These are phyloP conservation scores for Margarornis squamiger DNA, from an alignment of 2,797 vertebrate genomes.

Conservation along the genomic window DNA sequence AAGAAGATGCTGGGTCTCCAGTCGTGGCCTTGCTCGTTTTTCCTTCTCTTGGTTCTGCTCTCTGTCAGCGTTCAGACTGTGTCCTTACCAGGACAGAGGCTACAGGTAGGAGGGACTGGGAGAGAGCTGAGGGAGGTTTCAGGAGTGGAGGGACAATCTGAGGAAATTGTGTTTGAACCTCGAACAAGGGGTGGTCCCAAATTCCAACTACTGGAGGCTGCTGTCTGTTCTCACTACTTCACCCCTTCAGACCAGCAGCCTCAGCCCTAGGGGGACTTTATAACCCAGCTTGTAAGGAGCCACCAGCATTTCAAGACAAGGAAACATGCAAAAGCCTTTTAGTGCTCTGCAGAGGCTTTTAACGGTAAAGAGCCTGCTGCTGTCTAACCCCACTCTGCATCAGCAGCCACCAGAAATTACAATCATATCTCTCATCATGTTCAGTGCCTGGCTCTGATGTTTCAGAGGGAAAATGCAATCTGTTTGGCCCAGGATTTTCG, in stretches of 20 bases:
- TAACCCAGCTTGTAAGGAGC: not conserved
- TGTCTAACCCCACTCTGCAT: not conserved
- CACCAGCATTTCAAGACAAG: not conserved
- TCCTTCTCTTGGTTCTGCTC: constrained; percentile 37
- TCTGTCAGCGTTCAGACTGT: constrained; percentile 36
- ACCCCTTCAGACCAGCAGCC: not conserved
- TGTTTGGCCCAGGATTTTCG: not conserved
- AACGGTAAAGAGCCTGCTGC: not conserved
- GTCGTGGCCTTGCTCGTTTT: not conserved
- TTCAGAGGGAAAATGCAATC: not conserved
- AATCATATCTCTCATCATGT: not conserved
- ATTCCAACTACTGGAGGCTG: not conserved
- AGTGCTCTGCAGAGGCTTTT: not conserved
- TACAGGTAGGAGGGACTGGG: constrained; percentile 52
- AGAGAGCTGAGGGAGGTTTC: constrained; percentile 5
- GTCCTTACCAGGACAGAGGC: constrained; percentile 38
- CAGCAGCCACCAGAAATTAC: not conserved
- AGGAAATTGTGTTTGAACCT: not conserved
- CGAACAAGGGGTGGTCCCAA: not conserved
- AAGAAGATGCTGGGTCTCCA: constrained; percentile 33
- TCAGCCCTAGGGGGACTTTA: not conserved
- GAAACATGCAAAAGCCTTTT: not conserved
- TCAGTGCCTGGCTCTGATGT: not conserved
- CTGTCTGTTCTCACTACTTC: not conserved
- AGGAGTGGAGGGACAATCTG: not conserved